Conservation (phyloP, 2,113 vertebrate species). For the Seriola rivoliana region DNA sequence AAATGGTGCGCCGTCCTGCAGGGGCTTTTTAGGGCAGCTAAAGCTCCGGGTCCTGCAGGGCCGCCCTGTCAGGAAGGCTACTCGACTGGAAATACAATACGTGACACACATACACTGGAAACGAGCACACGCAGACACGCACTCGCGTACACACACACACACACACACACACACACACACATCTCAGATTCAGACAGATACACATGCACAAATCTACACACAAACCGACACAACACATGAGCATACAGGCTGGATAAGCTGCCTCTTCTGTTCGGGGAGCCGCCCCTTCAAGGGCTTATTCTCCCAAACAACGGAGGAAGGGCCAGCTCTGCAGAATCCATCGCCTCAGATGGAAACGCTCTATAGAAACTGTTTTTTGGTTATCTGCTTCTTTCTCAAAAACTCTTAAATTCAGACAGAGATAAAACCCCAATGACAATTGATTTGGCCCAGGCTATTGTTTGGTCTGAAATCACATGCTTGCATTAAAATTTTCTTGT, state of each 20-base stretch:
- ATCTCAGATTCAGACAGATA: constrained; percentile 16
- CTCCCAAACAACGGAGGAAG: constrained; percentile 27
- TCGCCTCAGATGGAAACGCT: constrained; percentile 25
- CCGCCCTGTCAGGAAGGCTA: constrained; percentile 69
- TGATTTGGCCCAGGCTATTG: not conserved
- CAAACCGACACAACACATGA: constrained; percentile 25
- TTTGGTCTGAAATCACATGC: not conserved
- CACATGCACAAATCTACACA: constrained; percentile 17
- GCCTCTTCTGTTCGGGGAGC: constrained; percentile 32
- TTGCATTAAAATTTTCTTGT: not conserved
- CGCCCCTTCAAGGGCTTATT: constrained; percentile 29
- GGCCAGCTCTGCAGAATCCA: constrained; percentile 32
- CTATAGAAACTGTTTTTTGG: not conserved
- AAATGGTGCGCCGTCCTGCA: constrained; percentile 36
- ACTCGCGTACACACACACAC: not conserved
- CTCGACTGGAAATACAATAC: constrained; percentile 72
- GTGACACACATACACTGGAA: constrained; percentile 40
- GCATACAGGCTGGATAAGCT: constrained; percentile 29
- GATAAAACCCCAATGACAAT: not conserved
- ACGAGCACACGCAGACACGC: not conserved
- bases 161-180: not conserved
- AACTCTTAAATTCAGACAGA: not conserved
- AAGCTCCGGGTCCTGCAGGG: constrained; percentile 58
- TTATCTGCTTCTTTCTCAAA: not conserved
- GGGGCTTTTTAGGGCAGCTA: constrained; percentile 63